phyloP scores from a whole-genome alignment of 2,888 invertebrate genomes.

The Belgica antarctica region DNA sequence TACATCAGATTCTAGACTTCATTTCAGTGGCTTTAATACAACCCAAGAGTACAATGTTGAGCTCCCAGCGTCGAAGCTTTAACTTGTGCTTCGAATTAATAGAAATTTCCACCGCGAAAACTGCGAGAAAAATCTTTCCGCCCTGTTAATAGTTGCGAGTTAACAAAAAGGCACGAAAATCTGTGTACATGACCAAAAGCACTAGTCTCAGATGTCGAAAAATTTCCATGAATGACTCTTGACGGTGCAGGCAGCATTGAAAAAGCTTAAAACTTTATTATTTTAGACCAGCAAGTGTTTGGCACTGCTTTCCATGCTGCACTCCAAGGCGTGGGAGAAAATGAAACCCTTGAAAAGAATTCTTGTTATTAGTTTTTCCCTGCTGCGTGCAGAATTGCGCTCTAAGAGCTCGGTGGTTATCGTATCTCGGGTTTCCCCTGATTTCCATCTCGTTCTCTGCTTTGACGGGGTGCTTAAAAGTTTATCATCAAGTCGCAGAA shows the following conservation, averaged over 20 bases:
- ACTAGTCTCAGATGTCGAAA: conserved; percentile 10
- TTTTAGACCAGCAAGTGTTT: no score
- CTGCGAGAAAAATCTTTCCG: no score
- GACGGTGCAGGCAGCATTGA: neutral
- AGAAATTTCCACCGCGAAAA: no score
- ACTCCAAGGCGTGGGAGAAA: neutral
- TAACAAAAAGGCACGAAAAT: no score
- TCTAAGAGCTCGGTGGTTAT: neutral
- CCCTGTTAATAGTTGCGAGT: no score
- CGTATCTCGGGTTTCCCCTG: neutral
- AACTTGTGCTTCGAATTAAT: no score
- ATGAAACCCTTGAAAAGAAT: neutral
- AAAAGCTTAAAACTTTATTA: neutral
- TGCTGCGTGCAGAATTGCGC: conserved; percentile 3
- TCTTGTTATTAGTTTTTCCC: neutral
- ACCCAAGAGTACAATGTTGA: no score
- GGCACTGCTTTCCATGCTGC: neutral
- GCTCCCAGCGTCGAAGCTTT: no score
- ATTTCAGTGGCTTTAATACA: no score
- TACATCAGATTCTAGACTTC: no score
- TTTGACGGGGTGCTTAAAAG: neutral
- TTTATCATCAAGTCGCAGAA: neutral
- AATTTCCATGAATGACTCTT: conserved; percentile 28
- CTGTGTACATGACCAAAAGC: no score
- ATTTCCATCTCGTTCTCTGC: neutral